Conservation (phyloP, 2,888 invertebrate genomes). For the Mongoloraphidia duomilia region DNA sequence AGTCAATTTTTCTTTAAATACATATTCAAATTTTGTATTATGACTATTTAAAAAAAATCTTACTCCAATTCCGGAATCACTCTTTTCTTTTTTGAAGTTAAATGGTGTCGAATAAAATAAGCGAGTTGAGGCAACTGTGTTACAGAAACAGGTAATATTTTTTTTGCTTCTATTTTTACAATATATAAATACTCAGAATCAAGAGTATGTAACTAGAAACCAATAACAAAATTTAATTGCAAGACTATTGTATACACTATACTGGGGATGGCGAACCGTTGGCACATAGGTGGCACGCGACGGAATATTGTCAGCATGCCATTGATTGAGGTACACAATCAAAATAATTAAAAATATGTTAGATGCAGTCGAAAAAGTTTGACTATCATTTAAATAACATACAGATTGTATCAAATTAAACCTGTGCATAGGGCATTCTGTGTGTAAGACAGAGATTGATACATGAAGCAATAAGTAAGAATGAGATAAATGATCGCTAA, state of each 20-base stretch:
- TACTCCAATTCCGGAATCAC: slow-evolving; percentile 63
- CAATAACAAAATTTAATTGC: neutral
- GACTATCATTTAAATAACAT: too few relatives aligned
- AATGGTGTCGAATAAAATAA: slow-evolving; percentile 54
- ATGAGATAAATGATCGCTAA: too few relatives aligned
- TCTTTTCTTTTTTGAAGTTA: slow-evolving; percentile 39
- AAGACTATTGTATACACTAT: neutral
- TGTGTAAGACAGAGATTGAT: too few relatives aligned
- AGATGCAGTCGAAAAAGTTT: too few relatives aligned
- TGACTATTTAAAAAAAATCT: slow-evolving; percentile 25
- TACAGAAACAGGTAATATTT: slow-evolving; percentile 29
- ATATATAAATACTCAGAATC: slow-evolving; percentile 45
- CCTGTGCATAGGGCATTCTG: too few relatives aligned
- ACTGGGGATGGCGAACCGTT: too few relatives aligned
- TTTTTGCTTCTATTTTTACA: slow-evolving; percentile 48
- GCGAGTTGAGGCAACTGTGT: slow-evolving; percentile 47
- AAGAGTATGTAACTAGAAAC: slow-evolving; percentile 20
- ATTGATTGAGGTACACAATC: too few relatives aligned
- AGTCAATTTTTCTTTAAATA: slow-evolving; percentile 5
- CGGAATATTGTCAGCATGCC: too few relatives aligned
- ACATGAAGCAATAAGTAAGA: too few relatives aligned
- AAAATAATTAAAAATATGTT: too few relatives aligned
- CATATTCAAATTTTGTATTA: neutral
- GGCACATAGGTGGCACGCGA: too few relatives aligned
- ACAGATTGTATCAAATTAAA: too few relatives aligned